Base-by-base conservation (phyloP, 1,140 invertebrate species). In the Archivesica marissinica region DNA sequence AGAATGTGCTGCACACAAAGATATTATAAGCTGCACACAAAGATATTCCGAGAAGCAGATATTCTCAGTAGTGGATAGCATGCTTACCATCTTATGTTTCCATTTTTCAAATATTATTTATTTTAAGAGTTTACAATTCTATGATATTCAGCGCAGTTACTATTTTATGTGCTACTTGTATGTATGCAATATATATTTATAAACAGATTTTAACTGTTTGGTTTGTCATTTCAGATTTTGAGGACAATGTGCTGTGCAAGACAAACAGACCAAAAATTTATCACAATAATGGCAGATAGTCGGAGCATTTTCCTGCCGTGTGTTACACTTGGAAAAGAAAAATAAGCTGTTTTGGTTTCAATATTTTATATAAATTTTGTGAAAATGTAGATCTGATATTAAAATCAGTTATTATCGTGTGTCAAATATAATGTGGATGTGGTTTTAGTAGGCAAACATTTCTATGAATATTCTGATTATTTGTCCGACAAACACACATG, bases 401-500 rank as follows among this genome's bases (percentile, higher is more conserved):
- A 20, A 35, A 64, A 30, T 13, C 59, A 64, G 20, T 25, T 64
- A 13, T 64, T 64, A 33, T 64, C 30, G 38, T 35, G 1, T 25
- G 30, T 9, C 20, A 64, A 25, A 59, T 64, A 33, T 64, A 35
- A 35, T 64, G 30, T 64, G 59, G 59, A 64, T 64, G 20, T 64
- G 38, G 38, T 35, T 64, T n/a, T 64, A 30, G 33, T 2, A 64
- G 25, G 30, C 13, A 64, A 64, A 33, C 38, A 17, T 64, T 72
- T 72, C 68, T 72, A 72, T 72, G 68, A 72, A 25, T 72, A 28
- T 72, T 47, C 23, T 70, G 41, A 28, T 72, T 30, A 28, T 72
- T 72, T 20, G 68, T 2, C n/a, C 39, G 20, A 72, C 44, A 47
- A 52, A 30, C 68, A 72, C 68, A 72, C 68, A 72, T 72, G 68